Base-by-base conservation (phyloP, 2,797 vertebrate species). In the Antennarius maculatus region DNA sequence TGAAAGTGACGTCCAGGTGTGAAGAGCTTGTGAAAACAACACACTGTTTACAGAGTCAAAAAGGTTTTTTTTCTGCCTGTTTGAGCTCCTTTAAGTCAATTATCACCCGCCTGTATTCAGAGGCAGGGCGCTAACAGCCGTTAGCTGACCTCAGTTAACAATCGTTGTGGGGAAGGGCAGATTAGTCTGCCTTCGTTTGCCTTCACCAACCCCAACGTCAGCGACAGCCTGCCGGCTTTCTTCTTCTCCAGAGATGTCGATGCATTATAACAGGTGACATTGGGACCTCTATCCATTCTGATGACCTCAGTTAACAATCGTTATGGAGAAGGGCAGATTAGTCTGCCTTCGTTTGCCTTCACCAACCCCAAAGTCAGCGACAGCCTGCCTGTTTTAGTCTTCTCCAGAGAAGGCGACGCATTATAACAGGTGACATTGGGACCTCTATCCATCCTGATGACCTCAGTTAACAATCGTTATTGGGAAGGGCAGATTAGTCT, bases 1-100 rank as follows among this genome's bases (percentile, higher is more conserved):
- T 90, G 78, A 86, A 90, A 90, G 83, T 88, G 54, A 59, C 88
- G 79, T 81, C 79, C 57, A 60, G 85, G 89, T 90, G 87, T 84
- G 71, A 93, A 87, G 74, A 76, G 82, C 82, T 86, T 89, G 82
- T 86, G 83, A 88, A 91, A 92, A 87, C 83, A 87, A 87, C 66
- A 85, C 82, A 48, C 69, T 85, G 79, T 81, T 86, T 74, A 76
- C 80, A 72, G 81, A 88, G 77, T 80, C 70, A 15, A 66, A 3
- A 59, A 66, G 75, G 23, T 23, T 23, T 23, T 71, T 76, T 68
- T 68, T 69, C 74, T 78, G 61, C 76, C 68, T 64, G 15, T 52
- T 46, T 55, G 43, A 61, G 58, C 71, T 62, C 66, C 66, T 66
- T 85, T 81, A 80, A 91, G 86, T 85, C 81, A 74, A 84, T 86